phyloP scores from a whole-genome alignment of 2,888 invertebrate species.

The Scaptomyza parva region DNA sequence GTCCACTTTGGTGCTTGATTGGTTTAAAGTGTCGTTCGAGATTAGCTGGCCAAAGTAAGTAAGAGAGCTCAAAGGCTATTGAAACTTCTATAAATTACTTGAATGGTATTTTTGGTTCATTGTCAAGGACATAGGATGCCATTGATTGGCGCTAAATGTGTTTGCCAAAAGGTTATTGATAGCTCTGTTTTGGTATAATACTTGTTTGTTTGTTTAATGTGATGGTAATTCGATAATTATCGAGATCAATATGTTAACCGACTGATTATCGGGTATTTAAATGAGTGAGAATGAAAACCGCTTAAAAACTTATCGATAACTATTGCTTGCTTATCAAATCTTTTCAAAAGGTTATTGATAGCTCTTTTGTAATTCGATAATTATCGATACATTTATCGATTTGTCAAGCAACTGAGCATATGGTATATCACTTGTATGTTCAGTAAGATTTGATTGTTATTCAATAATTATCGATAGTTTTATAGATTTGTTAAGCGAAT shows the following conservation, averaged over 20 bases:
- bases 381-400: background rate
- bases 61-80: constrained; percentile 7
- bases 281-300: too few species aligned
- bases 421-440: too few species aligned
- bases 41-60: background rate
- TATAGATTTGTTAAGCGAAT: background rate
- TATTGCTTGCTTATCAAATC: too few species aligned
- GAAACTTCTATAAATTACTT: background rate
- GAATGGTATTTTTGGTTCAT: background rate
- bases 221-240: background rate
- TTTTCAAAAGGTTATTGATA: too few species aligned
- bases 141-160: background rate
- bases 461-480: background rate
- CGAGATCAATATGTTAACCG: background rate
- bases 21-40: constrained; percentile 12
- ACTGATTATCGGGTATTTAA: too few species aligned
- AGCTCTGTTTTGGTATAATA: background rate
- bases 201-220: background rate
- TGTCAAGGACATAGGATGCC: background rate
- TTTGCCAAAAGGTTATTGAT: background rate
- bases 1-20: constrained; percentile 44
- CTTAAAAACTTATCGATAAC: too few species aligned
- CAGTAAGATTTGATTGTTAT: too few species aligned
- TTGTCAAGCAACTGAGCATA: too few species aligned
- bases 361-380: background rate